A percentile compares a stretch with the other conserved stretches of the same genome.
These are phyloP conservation scores for Laticauda laticaudata DNA, from an alignment of 2,113 vertebrate genomes.

Conservation along the genomic window DNA sequence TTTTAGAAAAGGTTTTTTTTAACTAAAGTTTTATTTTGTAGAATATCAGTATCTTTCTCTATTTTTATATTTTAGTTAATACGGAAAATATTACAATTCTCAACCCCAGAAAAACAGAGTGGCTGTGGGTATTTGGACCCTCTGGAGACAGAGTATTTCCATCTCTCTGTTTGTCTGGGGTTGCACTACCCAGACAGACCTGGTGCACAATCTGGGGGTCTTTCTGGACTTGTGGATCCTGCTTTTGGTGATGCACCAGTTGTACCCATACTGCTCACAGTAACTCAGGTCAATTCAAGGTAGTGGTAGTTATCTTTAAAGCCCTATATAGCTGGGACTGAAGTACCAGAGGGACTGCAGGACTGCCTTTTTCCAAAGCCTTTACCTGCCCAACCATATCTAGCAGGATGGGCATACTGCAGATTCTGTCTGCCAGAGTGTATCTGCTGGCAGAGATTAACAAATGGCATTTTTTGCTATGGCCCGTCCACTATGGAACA, in stretches of 20 bases:
- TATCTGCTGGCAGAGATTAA: background rate
- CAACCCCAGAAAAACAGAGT: background rate
- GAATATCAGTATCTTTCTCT: slow-evolving; percentile 10
- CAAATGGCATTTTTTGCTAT: background rate
- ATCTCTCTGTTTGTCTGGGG: background rate
- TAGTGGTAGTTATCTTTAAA: background rate
- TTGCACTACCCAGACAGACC: background rate
- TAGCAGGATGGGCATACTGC: background rate
- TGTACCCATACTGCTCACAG: background rate
- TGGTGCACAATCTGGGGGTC: background rate
- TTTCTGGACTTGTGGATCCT: background rate
- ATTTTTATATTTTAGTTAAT: background rate
- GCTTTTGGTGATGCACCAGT: background rate
- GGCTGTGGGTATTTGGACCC: background rate
- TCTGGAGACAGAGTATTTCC: background rate
- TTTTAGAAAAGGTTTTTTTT: background rate
- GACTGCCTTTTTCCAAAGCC: background rate
- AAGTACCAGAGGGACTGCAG: background rate
- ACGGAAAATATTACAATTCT: background rate
- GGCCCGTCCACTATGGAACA: background rate
- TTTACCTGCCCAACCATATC: background rate
- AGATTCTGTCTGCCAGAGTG: background rate
- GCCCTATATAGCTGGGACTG: background rate
- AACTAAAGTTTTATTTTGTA: background rate
- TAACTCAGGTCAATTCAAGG: background rate